Evolutionary conservation across 2,113 vertebrate genomes (phyloP), one percentile per base, ranked within the genome.

Genomic region (Garra rufa): DNA sequence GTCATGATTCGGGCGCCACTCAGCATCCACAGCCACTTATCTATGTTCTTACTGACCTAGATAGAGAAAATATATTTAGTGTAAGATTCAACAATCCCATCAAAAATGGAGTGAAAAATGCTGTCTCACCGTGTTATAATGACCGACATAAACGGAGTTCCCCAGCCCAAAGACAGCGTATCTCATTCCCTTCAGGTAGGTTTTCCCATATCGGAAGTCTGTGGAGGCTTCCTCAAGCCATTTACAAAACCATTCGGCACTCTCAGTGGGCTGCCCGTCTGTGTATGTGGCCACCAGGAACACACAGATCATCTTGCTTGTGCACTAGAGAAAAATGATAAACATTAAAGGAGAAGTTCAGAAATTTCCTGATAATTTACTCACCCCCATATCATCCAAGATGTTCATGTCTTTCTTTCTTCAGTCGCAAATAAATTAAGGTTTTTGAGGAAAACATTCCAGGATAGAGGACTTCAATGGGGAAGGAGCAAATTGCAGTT

Each of bases 1-100:
- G 95, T 93, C 94, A 97, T 88, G 84, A 99, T 71, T 0, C 97
- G 94, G 1, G 71, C 88, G 9, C 93, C 96, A 1, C 96, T 93
- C 0, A 99, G 95, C 96, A 95, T 95, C 97, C 98, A 99, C 74
- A 99, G 93, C 96, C 98, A 99, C 88, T 95, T 97, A 90, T 99
- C 98, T 0, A 97, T 74, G 0, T 94, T 96, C 79, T 93, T 96
- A 38, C 96, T 95, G 76, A 97, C 97, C 98, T 99, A 87, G 15
- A 0, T 9, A 70, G 46, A 82, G 28, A 70, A 26, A 50, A n/a
- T 15, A 10, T 34, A 78, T 26, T 28, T n/a, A 19, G 30, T 19
- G n/a, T 9, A 24, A 70, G n/a, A 11, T 9, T 44, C 15, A 30
- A 52, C 21, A 41, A 9, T 44, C 59, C n/a, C 11, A 28, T 30